These are phyloP conservation scores for Andricus quercusramuli DNA, from an alignment of 2,888 invertebrate genomes.

Conservation along the genomic window DNA sequence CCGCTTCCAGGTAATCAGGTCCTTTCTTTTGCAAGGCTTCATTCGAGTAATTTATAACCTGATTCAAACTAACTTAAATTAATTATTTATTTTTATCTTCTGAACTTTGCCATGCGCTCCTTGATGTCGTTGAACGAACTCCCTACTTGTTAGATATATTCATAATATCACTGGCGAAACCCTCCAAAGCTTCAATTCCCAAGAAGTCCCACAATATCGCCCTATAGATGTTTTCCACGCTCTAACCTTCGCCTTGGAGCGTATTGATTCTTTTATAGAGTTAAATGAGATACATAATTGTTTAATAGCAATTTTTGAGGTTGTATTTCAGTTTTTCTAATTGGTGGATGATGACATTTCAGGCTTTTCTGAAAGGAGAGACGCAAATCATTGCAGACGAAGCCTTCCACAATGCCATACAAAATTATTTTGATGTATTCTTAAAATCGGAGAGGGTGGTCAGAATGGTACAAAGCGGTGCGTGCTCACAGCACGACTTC, in stretches of 20 bases:
- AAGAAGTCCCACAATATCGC: conserved; percentile 60
- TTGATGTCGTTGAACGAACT: conserved; percentile 16
- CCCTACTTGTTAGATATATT: conserved; percentile 43
- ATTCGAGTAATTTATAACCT: conserved; percentile 21
- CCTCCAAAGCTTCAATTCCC: conserved; percentile 59
- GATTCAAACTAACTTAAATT: background rate
- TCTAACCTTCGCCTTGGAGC: conserved; percentile 63
- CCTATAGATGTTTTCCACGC: conserved; percentile 56
- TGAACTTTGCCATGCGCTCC: background rate
- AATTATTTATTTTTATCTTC: conserved; percentile 5
- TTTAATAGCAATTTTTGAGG: background rate
- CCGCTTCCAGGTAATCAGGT: conserved; percentile 90
- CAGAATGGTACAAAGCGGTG: conserved; percentile 98
- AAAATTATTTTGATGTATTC: conserved; percentile 97
- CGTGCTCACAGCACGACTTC: conserved; percentile 99
- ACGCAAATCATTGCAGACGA: conserved; percentile 99
- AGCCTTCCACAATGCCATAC: conserved; percentile 99
- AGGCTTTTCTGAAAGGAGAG: conserved; percentile 98
- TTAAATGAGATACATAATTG: conserved; percentile 4
- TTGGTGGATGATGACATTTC: conserved; percentile 62
- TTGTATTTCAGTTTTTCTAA: background rate
- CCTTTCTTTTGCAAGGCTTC: background rate
- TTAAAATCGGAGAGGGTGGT: conserved; percentile 97
- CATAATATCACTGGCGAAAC: conserved; percentile 61
- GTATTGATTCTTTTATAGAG: conserved; percentile 8